Conservation (phyloP, 2,113 vertebrate species). For the Ceyx cyanopectus region DNA sequence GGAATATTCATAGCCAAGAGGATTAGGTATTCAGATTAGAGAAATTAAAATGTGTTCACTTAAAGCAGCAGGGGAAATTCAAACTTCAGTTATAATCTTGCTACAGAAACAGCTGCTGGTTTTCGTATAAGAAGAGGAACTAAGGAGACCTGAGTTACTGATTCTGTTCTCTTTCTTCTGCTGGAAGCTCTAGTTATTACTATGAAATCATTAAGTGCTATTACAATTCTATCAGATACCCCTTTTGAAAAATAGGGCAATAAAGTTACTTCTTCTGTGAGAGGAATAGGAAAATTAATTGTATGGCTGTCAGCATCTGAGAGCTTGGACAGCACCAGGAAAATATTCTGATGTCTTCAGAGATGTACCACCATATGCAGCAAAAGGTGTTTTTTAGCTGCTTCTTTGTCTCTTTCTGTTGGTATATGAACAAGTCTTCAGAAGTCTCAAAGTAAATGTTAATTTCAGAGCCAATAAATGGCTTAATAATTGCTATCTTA, state of each 20-base stretch:
- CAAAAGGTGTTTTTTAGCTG: neutral
- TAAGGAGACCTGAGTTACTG: neutral
- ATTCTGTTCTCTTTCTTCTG: neutral
- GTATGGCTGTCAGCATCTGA: neutral
- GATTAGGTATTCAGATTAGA: neutral
- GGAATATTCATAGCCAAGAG: neutral
- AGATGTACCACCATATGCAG: neutral
- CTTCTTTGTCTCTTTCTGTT: neutral
- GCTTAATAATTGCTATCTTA: neutral
- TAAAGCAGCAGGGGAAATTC: neutral
- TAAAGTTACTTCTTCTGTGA: neutral
- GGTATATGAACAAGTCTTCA: neutral
- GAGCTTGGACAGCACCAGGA: neutral
- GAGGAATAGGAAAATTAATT: neutral
- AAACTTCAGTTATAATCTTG: neutral
- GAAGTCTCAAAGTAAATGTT: neutral
- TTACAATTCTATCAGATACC: neutral
- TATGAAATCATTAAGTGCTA: neutral
- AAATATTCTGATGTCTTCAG: neutral
- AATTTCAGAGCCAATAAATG: neutral
- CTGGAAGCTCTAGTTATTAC: neutral
- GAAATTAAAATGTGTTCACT: neutral
- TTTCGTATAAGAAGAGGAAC: neutral
- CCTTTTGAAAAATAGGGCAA: neutral
- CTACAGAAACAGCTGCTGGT: neutral